Evolutionary conservation across 2,888 invertebrate genomes (phyloP).

Genomic region (Sminthurinus aureus): DNA sequence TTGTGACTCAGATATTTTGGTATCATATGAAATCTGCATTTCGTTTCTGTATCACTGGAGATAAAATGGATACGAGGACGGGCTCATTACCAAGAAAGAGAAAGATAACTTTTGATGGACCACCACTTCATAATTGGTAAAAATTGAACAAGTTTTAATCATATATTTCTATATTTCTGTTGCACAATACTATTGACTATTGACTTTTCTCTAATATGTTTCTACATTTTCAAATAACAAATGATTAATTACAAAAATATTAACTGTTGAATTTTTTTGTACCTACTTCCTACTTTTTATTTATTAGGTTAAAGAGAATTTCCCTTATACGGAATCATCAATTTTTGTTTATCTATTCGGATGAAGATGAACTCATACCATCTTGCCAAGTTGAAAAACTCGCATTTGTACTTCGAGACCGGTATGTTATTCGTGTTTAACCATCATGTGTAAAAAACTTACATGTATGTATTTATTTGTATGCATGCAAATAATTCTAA

Average conservation of each 20-base stretch:
- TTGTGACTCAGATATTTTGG: constrained; percentile 50
- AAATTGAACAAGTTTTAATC: too few relatives aligned
- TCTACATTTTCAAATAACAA: too few relatives aligned
- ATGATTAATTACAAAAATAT: too few relatives aligned
- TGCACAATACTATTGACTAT: too few relatives aligned
- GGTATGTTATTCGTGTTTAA: too few relatives aligned
- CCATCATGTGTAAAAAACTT: too few relatives aligned
- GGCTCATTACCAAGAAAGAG: background rate
- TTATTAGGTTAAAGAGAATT: constrained; percentile 44
- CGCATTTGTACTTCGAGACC: constrained; percentile 42
- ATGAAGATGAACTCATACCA: constrained; percentile 73
- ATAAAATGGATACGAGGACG: constrained; percentile 25
- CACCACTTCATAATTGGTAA: constrained; percentile 54
- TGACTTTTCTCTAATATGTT: too few relatives aligned
- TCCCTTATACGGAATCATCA: constrained; percentile 48
- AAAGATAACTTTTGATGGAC: background rate
- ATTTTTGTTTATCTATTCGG: constrained; percentile 72
- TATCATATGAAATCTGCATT: constrained; percentile 47
- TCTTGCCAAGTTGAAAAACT: constrained; percentile 62
- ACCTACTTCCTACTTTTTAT: too few relatives aligned
- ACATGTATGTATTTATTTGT: too few relatives aligned
- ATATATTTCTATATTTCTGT: too few relatives aligned
- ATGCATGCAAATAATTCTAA: background rate
- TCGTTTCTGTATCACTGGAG: constrained; percentile 50
- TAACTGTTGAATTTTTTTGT: too few relatives aligned